A percentile compares a stretch with the other conserved stretches of the same genome.
Evolutionary conservation across 35 echinoderm and acorn worm species (phyloP).

Genomic region (Patiria miniata): DNA sequence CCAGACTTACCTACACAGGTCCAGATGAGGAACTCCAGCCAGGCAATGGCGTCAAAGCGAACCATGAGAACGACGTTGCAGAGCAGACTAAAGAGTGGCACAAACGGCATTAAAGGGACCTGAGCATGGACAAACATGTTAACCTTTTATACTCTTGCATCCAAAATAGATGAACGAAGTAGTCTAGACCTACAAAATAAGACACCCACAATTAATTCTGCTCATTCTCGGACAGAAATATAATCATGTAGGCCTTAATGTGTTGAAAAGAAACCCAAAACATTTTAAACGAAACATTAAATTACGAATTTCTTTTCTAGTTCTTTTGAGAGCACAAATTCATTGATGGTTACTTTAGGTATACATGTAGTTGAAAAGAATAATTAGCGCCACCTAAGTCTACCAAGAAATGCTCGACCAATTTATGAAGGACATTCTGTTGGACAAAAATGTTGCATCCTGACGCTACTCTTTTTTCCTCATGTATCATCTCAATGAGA

Average conservation of each 20-base stretch:
- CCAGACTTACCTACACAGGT: constrained; percentile 49
- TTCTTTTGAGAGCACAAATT: too few species aligned
- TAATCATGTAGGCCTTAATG: background rate
- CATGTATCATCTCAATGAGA: too few species aligned
- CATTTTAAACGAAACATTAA: too few species aligned
- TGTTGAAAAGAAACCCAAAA: too few species aligned
- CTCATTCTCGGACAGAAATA: background rate
- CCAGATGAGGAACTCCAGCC: constrained; percentile 52
- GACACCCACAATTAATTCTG: background rate
- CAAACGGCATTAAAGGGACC: constrained; percentile 61
- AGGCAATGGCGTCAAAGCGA: constrained; percentile 46
- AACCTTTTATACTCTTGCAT: background rate
- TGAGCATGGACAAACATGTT: background rate
- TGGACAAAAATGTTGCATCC: too few species aligned
- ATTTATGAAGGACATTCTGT: too few species aligned
- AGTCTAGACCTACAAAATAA: background rate
- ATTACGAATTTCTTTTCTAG: too few species aligned
- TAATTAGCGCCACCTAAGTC: too few species aligned
- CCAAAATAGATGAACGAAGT: background rate
- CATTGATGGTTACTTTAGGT: too few species aligned
- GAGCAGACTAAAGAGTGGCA: constrained; percentile 57
- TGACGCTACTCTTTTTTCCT: too few species aligned
- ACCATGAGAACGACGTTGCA: constrained; percentile 64
- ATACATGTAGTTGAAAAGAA: too few species aligned
- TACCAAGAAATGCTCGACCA: too few species aligned